Evolutionary conservation across 92 coral and sea anemone species (phyloP), one percentile per base, ranked within the genome.

Genomic region (Siderastrea radians): DNA sequence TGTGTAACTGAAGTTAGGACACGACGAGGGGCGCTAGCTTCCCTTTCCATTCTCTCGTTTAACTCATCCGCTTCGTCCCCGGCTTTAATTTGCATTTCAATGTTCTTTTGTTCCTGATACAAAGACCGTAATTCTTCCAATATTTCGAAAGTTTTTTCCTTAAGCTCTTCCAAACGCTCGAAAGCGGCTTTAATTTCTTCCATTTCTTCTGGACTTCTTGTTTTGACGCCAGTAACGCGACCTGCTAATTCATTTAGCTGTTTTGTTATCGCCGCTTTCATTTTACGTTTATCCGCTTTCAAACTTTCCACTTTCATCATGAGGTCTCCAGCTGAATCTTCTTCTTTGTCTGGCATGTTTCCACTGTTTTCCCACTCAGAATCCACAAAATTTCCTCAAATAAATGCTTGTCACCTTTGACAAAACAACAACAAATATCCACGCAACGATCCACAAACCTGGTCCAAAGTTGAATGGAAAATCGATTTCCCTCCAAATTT

Each of bases 181-280:
- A 79, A 64, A 64, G 84, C 49, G 65, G 84, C 73, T 79, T 79
- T 65, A 79, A 52, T 80, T 68, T 68, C 76, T 80, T 65, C 60
- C 16, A 79, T 52, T 52, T 52, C 64, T 26, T 80, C 65, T 10
- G 43, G 10, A 53, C 76, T 51, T 66, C 63, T 80, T 80, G 53
- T 63, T 44, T 80, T 67, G 75, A 54, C 85, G 66, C 75, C 75
- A 51, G 85, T 65, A 68, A 68, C 85, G 52, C 75, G 75, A 80
- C 85, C 85, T 16, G 75, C 76, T 80, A 80, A 67, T 61, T 80
- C 74, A 50, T 65, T 80, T 66, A 80, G 84, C 84, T 80, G 74
- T 65, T 74, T 65, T 80, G 74, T 79, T 65, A 79, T 49, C 62
- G 84, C 73, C 19, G 2, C 84, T 49, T 79, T 78, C 16, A 47